These are phyloP conservation scores for Chamaetylas fuelleborni DNA, from an alignment of 2,113 vertebrate species.

Conservation along the genomic window DNA sequence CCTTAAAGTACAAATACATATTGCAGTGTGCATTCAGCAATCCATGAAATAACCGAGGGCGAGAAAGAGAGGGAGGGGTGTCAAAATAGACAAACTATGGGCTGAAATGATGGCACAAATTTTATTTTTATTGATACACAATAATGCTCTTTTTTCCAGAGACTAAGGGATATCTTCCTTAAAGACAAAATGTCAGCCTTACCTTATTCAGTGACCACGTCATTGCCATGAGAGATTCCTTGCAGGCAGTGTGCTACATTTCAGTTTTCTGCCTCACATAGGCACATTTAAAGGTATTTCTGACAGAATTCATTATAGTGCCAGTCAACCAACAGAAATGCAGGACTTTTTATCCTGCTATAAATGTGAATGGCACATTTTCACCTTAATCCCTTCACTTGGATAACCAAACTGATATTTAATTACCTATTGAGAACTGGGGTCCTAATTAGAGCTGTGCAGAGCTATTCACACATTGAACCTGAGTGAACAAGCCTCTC, in stretches of 20 bases:
- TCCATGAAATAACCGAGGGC: background rate
- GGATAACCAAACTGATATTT: background rate
- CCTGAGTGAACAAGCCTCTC: background rate
- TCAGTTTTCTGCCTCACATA: background rate
- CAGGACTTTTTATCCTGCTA: background rate
- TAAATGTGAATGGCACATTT: background rate
- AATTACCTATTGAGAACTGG: conserved; percentile 8
- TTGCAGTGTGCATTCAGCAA: background rate
- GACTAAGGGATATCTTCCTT: background rate
- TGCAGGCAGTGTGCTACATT: background rate
- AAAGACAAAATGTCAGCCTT: background rate
- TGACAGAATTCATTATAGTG: background rate
- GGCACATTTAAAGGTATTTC: background rate
- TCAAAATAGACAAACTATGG: background rate
- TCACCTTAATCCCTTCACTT: background rate
- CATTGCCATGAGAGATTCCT: background rate
- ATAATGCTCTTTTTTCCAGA: background rate
- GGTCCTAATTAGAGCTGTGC: conserved; percentile 12
- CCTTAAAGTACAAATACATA: background rate
- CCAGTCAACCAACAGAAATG: background rate
- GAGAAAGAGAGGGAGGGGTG: background rate
- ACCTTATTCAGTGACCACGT: background rate
- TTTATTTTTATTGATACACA: background rate
- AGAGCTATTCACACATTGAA: background rate
- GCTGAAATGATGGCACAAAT: background rate